Percentiles rank a stretch among this genome's conserved stretches.
Evolutionary conservation across 1,140 invertebrate genomes (phyloP).

Genomic region (Papilio polyxenes): DNA sequence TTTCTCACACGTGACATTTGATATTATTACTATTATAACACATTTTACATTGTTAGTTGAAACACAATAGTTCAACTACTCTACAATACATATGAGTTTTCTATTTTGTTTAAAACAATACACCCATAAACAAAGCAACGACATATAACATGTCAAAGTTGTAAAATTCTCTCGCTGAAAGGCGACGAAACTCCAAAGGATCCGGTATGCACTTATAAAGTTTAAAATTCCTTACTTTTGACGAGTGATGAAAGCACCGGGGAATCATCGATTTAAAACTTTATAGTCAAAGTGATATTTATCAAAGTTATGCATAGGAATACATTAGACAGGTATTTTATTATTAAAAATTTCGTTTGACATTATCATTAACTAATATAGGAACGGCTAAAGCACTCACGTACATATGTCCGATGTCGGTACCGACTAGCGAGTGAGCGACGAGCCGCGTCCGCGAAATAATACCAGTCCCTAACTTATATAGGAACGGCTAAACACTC

Average conservation of each 20-base stretch:
- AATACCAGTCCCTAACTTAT: no score
- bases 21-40: no score
- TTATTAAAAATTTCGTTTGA: no score
- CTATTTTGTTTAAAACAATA: conserved; percentile 8
- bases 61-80: background rate
- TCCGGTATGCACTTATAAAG: conserved; percentile 21
- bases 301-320: background rate
- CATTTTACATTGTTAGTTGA: no score
- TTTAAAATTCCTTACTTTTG: conserved; percentile 29
- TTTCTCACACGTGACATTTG: no score
- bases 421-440: no score
- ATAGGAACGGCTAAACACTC: no score
- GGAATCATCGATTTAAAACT: conserved; percentile 16
- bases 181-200: conserved; percentile 17
- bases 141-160: conserved; percentile 2
- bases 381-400: no score
- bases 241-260: background rate
- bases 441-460: no score
- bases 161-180: background rate
- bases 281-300: background rate
- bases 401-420: no score
- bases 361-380: no score
- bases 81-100: background rate
- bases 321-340: background rate
- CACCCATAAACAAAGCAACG: background rate